phyloP scores from a whole-genome alignment of 2,113 vertebrate genomes.

The Cricetomys ansorgei region DNA sequence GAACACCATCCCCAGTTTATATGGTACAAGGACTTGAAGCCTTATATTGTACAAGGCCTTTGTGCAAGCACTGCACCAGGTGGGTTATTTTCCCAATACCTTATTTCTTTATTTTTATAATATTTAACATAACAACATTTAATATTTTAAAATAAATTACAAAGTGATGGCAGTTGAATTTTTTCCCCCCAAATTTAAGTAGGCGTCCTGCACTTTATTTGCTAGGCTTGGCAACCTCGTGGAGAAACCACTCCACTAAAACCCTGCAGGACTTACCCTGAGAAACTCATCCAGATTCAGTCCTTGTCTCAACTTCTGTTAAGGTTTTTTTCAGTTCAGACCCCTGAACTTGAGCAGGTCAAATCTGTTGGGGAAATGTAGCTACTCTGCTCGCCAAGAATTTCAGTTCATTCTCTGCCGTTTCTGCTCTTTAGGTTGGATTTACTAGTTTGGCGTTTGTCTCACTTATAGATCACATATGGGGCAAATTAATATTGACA shows the following conservation, averaged over 20 bases:
- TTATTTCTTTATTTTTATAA: neutral
- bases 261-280: neutral
- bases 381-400: conserved; percentile 68
- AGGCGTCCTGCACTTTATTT: conserved; percentile 50
- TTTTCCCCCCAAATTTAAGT: conserved; percentile 62
- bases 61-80: no score
- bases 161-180: conserved; percentile 35
- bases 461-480: conserved; percentile 65
- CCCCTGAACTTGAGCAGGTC: conserved; percentile 67
- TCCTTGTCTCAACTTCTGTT: conserved; percentile 32
- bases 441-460: conserved; percentile 71
- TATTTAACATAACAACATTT: neutral
- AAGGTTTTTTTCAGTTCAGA: neutral
- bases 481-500: conserved; percentile 76
- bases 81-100: neutral
- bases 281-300: conserved; percentile 48
- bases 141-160: conserved; percentile 1
- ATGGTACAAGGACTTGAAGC: neutral
- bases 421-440: conserved; percentile 58
- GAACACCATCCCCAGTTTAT: neutral
- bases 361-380: conserved; percentile 50
- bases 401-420: conserved; percentile 54
- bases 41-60: no score
- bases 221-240: neutral
- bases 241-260: conserved; percentile 21